phyloP scores from a whole-genome alignment of 2,113 vertebrate species.

The Ceyx cyanopectus region DNA sequence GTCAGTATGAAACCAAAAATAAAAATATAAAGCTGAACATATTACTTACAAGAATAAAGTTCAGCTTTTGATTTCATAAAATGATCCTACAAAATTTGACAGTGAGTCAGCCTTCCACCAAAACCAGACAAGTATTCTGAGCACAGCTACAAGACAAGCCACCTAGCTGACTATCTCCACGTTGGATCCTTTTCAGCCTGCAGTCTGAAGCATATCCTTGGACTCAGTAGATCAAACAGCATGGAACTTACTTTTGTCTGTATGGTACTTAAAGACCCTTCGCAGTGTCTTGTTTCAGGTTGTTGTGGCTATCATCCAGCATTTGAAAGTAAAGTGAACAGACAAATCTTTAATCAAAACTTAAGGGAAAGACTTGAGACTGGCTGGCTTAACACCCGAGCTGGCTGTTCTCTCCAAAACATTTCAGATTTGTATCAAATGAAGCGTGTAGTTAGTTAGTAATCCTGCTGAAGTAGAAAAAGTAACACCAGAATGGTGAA shows the following conservation, averaged over 20 bases:
- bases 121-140: background rate
- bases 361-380: background rate
- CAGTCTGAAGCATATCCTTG: background rate
- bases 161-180: background rate
- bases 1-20: background rate
- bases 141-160: background rate
- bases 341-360: background rate
- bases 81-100: background rate
- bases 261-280: background rate
- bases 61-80: background rate
- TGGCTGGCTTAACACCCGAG: background rate
- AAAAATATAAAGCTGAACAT: background rate
- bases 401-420: background rate
- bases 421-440: background rate
- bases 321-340: background rate
- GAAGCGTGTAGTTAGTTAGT: background rate
- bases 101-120: background rate
- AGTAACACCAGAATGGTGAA: background rate
- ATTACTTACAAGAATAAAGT: background rate
- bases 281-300: background rate
- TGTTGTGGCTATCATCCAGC: background rate
- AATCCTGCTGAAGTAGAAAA: background rate
- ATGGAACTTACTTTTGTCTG: background rate
- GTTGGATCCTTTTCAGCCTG: background rate
- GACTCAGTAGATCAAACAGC: background rate